A percentile compares a stretch with the other conserved stretches of the same genome.
Conservation (phyloP, 2,797 vertebrate genomes). For the Sternarchorhynchus goeldii region DNA sequence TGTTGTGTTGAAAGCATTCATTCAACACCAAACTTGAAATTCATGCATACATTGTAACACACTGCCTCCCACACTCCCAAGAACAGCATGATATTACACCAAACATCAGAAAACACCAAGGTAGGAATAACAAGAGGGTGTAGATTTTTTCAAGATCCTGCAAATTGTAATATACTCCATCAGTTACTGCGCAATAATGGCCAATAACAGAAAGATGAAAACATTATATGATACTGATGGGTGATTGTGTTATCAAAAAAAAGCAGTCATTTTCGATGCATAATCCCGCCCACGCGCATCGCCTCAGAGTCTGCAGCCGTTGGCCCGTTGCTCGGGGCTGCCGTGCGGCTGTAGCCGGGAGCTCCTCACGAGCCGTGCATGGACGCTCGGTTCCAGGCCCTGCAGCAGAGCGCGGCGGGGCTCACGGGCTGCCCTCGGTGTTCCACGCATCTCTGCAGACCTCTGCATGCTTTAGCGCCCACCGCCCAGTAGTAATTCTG, state of each 20-base stretch:
- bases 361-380: constrained; percentile 22
- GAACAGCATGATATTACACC: constrained; percentile 43
- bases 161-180: constrained; percentile 32
- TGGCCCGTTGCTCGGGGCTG: not conserved
- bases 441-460: constrained; percentile 59
- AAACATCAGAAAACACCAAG: constrained; percentile 15
- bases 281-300: not conserved
- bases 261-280: not conserved
- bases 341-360: constrained; percentile 15
- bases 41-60: constrained; percentile 48
- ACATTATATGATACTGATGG: constrained; percentile 19
- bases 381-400: constrained; percentile 20
- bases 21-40: constrained; percentile 42
- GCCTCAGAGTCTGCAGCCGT: not conserved
- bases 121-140: constrained; percentile 6
- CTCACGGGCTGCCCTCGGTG: constrained; percentile 49
- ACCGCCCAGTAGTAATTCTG: constrained; percentile 79
- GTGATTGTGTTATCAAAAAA: constrained; percentile 5
- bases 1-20: constrained; percentile 39
- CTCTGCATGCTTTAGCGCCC: constrained; percentile 59
- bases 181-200: constrained; percentile 38
- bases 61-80: constrained; percentile 38
- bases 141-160: constrained; percentile 34
- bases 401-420: constrained; percentile 45
- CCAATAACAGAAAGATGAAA: constrained; percentile 36